Evolutionary conservation across 1,140 invertebrate species (phyloP).

Genomic region (Drosophila albomicans): DNA sequence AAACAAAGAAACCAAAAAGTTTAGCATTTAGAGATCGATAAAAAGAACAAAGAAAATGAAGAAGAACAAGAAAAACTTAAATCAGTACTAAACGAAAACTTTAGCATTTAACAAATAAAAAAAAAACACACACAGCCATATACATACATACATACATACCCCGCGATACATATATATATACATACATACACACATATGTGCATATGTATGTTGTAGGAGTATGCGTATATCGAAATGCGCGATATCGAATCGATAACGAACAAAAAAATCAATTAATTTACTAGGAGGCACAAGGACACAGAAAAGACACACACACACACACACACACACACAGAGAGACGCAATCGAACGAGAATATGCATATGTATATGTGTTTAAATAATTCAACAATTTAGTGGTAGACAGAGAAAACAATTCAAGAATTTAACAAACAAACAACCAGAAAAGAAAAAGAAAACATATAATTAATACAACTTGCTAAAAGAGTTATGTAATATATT

Average conservation of each 20-base stretch:
- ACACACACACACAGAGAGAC: constrained; percentile 59
- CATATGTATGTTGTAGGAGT: neutral
- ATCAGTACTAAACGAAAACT: constrained; percentile 54
- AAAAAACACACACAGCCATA: constrained; percentile 47
- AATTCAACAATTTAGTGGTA: constrained; percentile 48
- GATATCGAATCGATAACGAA: neutral
- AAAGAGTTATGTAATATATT: constrained; percentile 51
- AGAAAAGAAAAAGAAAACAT: neutral
- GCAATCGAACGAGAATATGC: constrained; percentile 5
- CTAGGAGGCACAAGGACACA: constrained; percentile 1
- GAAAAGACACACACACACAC: constrained; percentile 23
- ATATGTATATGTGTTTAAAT: constrained; percentile 36
- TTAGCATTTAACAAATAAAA: constrained; percentile 73
- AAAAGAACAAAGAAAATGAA: neutral
- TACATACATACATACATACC: neutral
- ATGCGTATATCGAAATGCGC: constrained; percentile 2
- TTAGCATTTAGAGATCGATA: constrained; percentile 17
- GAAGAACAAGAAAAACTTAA: constrained; percentile 26
- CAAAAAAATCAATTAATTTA: constrained; percentile 15
- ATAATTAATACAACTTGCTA: constrained; percentile 36
- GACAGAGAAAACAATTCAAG: constrained; percentile 52
- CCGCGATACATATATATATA: constrained; percentile 14
- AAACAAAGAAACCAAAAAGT: neutral
- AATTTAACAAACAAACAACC: constrained; percentile 40
- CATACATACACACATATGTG: constrained; percentile 32